Percentiles rank a stretch among this genome's conserved stretches.
phyloP scores from a whole-genome alignment of 1,140 invertebrate genomes.

The Pseudobourletiella spinata region DNA sequence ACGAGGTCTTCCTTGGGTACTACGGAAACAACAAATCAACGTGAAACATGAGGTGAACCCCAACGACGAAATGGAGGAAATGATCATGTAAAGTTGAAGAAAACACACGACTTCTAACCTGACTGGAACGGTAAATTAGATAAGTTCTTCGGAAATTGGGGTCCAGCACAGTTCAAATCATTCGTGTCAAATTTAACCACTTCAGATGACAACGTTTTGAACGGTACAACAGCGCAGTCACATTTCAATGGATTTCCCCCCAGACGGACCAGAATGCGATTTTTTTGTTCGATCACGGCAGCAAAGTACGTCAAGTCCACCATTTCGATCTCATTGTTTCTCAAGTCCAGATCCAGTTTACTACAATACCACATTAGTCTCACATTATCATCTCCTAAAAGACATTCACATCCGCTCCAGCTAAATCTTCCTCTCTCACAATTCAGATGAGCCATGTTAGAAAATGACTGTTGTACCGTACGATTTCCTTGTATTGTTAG shows the following conservation, averaged over 20 bases:
- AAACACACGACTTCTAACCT: not conserved
- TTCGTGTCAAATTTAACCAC: conserved; percentile 13
- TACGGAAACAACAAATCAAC: conserved; percentile 5
- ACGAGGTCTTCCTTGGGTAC: conserved; percentile 15
- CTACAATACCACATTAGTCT: conserved; percentile 11
- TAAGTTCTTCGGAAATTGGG: conserved; percentile 14
- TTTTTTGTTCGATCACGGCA: conserved; percentile 11
- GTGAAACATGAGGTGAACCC: no score
- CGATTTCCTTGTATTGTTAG: no score
- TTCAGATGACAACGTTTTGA: conserved; percentile 17
- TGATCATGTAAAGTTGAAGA: conserved; percentile 1
- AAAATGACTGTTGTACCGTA: no score
- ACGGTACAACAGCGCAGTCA: conserved; percentile 25
- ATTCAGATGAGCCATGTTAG: no score
- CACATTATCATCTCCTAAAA: no score
- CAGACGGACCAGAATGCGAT: conserved; percentile 9
- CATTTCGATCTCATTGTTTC: conserved; percentile 21
- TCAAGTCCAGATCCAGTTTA: conserved; percentile 19
- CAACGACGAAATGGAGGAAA: no score
- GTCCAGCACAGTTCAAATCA: conserved; percentile 18
- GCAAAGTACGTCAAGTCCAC: conserved; percentile 26
- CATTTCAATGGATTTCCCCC: conserved; percentile 32
- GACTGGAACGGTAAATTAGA: not conserved
- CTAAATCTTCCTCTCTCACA: no score
- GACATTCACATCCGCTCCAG: no score